Percentiles rank a stretch among this genome's conserved stretches.
Evolutionary conservation across 2,113 vertebrate species (phyloP).

Genomic region (Phrynosoma platyrhinos): DNA sequence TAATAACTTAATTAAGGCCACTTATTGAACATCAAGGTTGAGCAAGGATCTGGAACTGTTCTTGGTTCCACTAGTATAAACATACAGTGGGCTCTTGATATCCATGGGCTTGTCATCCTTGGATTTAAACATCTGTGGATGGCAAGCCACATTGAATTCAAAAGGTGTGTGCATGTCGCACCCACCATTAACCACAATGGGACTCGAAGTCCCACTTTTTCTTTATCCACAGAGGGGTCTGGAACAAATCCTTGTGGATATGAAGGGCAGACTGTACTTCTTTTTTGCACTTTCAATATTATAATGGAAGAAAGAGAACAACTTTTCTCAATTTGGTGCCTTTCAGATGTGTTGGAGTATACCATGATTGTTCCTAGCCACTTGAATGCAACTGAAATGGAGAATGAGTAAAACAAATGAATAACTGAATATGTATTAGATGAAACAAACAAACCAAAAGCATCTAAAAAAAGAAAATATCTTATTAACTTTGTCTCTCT

Average conservation of each 20-base stretch:
- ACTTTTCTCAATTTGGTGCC: neutral
- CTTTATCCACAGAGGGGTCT: neutral
- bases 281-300: neutral
- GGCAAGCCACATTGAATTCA: too few species aligned
- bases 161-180: neutral
- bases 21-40: neutral
- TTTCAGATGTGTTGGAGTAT: neutral
- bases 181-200: neutral
- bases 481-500: conserved; percentile 28
- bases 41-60: neutral
- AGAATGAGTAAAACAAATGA: neutral
- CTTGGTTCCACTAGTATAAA: too few species aligned
- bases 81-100: too few species aligned
- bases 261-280: neutral
- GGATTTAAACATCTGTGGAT: too few species aligned
- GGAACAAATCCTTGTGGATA: too few species aligned
- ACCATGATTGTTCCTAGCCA: neutral
- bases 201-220: too few species aligned
- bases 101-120: too few species aligned
- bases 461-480: neutral
- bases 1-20: neutral
- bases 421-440: neutral
- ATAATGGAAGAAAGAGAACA: neutral
- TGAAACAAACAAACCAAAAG: neutral
- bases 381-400: neutral